Evolutionary conservation across 37 sponge, comb jelly and placozoan genomes (phyloP).

Genomic region (Cliona cf. orientalis): DNA sequence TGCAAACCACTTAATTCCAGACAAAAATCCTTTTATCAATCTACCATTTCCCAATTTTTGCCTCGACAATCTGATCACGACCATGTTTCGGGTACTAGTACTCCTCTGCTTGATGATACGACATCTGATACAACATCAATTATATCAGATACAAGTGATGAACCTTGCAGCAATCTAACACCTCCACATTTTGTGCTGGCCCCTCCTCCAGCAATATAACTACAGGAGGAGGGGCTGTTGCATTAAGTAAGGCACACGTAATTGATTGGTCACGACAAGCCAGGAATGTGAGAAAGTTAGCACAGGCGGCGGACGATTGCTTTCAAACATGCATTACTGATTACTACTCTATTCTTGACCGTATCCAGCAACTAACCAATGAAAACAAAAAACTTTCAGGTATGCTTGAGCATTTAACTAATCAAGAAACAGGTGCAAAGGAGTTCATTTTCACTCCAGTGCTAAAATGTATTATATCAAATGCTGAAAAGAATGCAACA

Average conservation of each 20-base stretch:
- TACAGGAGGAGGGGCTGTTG: background rate
- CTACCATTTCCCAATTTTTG: too few species aligned
- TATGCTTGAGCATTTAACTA: background rate
- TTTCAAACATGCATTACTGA: too few species aligned
- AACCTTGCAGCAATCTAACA: too few species aligned
- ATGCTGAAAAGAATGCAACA: conserved; percentile 39
- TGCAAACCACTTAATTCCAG: too few species aligned
- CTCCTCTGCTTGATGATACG: too few species aligned
- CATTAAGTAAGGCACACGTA: background rate
- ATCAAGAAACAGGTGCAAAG: background rate
- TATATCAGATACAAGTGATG: too few species aligned
- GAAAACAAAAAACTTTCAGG: conserved; percentile 8
- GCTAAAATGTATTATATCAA: conserved; percentile 18
- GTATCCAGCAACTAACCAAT: background rate
- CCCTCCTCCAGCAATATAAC: conserved; percentile 29
- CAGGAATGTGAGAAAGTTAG: background rate
- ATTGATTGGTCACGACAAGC: too few species aligned
- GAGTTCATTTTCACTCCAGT: conserved; percentile 5
- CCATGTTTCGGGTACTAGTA: too few species aligned
- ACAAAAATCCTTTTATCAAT: too few species aligned
- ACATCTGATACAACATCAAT: too few species aligned
- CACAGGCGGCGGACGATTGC: background rate
- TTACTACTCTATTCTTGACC: background rate
- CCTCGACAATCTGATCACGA: too few species aligned
- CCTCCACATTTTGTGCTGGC: background rate